Percentiles rank a stretch among this genome's conserved stretches.
Evolutionary conservation across 2,113 vertebrate species (phyloP).

Genomic region (Onychostoma macrolepis): DNA sequence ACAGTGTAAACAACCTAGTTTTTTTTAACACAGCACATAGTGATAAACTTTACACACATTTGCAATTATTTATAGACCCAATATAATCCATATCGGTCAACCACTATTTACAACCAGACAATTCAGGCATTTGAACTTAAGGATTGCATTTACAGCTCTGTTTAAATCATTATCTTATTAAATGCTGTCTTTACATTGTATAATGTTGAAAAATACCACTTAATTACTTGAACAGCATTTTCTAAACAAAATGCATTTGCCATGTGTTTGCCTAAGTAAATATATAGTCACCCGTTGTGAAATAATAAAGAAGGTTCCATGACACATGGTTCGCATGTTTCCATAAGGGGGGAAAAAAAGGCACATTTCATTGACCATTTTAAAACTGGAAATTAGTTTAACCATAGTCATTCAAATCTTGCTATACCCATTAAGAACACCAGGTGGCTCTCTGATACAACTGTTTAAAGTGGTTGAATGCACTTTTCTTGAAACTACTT

Average conservation of each 20-base stretch:
- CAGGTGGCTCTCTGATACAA: constrained; percentile 47
- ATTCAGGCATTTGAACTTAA: neutral
- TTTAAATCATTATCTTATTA: neutral
- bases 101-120: neutral
- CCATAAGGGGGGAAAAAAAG: too few species aligned
- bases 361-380: neutral
- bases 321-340: neutral
- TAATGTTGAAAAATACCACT: neutral
- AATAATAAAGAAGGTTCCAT: neutral
- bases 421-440: neutral
- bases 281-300: neutral
- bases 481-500: neutral
- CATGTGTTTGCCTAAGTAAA: neutral
- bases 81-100: neutral
- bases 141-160: neutral
- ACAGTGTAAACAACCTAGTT: neutral
- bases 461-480: neutral
- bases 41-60: neutral
- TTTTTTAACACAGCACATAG: neutral
- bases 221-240: neutral
- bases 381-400: neutral
- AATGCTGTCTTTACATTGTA: neutral
- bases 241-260: neutral
- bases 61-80: neutral
- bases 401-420: neutral